A percentile compares a stretch with the other conserved stretches of the same genome.
Conservation (phyloP, 1,140 invertebrate genomes). For the Apis laboriosa region DNA sequence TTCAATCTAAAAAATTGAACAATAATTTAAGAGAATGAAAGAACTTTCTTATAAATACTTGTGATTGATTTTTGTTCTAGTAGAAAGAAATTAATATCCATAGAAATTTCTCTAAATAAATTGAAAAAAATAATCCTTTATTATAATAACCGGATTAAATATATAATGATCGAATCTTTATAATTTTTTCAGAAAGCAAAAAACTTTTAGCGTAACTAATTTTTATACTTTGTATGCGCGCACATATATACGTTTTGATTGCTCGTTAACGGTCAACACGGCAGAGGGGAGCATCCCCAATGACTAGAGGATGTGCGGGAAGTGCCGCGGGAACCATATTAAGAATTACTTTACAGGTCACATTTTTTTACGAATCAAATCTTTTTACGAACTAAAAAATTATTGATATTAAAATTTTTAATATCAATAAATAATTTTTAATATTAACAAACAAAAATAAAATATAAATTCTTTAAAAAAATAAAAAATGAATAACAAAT, state of each 20-base stretch:
- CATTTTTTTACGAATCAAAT: conserved; percentile 15
- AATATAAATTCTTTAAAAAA: neutral
- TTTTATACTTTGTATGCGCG: conserved; percentile 30
- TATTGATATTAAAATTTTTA: neutral
- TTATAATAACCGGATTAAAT: too few species aligned
- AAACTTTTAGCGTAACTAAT: conserved; percentile 29
- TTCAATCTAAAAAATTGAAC: neutral
- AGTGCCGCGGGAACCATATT: conserved; percentile 73
- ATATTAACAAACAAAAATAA: neutral
- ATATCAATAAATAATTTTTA: neutral
- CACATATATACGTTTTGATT: conserved; percentile 43
- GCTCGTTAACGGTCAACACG: conserved; percentile 57
- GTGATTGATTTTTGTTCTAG: neutral
- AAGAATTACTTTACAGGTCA: conserved; percentile 46
- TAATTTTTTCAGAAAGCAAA: conserved; percentile 6
- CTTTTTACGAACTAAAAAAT: conserved; percentile 6
- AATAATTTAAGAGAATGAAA: neutral
- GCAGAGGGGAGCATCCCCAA: conserved; percentile 68
- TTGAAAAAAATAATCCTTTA: neutral
- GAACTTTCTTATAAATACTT: neutral
- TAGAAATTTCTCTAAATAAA: neutral
- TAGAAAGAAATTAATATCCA: neutral
- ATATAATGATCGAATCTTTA: too few species aligned
- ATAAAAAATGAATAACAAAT: neutral
- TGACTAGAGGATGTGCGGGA: conserved; percentile 73